Percentiles rank a stretch among this genome's conserved stretches.
phyloP scores from a whole-genome alignment of 2,797 vertebrate species.

The Lates japonicus region DNA sequence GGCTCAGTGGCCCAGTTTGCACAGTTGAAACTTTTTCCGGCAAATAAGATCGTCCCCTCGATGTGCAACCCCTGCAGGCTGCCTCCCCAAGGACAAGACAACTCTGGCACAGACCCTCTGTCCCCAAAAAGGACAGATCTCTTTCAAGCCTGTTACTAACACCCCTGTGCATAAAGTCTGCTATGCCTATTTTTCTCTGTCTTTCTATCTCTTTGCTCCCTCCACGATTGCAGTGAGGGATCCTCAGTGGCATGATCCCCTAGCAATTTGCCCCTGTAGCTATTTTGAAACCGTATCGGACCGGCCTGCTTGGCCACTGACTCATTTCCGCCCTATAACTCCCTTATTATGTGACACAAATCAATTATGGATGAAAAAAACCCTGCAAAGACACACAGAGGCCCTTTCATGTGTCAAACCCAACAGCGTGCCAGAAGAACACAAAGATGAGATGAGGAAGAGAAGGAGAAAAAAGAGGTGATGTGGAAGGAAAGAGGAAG shows the following conservation, averaged over 20 bases:
- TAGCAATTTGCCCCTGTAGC: slow-evolving; percentile 51
- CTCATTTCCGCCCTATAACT: slow-evolving; percentile 62
- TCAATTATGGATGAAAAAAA: slow-evolving; percentile 77
- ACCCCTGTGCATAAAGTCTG: slow-evolving; percentile 32
- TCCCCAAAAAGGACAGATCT: slow-evolving; percentile 51
- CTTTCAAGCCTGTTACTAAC: slow-evolving; percentile 52
- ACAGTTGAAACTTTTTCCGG: slow-evolving; percentile 40
- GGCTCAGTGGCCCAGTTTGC: slow-evolving; percentile 49
- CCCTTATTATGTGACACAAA: slow-evolving; percentile 79
- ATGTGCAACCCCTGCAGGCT: slow-evolving; percentile 30
- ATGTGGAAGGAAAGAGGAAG: slow-evolving; percentile 15
- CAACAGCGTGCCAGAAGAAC: slow-evolving; percentile 25
- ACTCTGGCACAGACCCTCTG: slow-evolving; percentile 33
- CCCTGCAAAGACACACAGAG: slow-evolving; percentile 38
- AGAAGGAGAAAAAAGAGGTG: slow-evolving; percentile 1
- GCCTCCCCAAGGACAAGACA: slow-evolving; percentile 9
- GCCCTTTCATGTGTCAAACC: slow-evolving; percentile 62
- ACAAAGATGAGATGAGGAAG: slow-evolving; percentile 45
- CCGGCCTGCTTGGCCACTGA: slow-evolving; percentile 46
- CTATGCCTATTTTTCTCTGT: slow-evolving; percentile 24
- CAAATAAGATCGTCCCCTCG: slow-evolving; percentile 27
- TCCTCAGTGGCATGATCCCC: slow-evolving; percentile 47
- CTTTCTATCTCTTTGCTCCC: slow-evolving; percentile 9
- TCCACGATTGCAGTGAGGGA: slow-evolving; percentile 15
- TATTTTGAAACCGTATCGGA: slow-evolving; percentile 67